Conservation (phyloP, 1,140 invertebrate genomes). For the Bombus sylvicola region DNA sequence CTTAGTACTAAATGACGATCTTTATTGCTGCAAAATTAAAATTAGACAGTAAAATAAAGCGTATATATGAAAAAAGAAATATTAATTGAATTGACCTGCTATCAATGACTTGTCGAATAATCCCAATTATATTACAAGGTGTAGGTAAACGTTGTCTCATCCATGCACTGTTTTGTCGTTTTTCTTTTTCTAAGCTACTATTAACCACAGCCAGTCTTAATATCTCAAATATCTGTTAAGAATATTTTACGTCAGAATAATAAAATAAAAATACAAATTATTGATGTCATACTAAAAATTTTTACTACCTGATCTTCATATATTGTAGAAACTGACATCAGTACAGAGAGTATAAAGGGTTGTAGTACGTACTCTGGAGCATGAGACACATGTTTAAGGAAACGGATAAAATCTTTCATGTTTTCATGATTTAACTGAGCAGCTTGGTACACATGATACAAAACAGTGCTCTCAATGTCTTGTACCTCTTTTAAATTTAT, state of each 20-base stretch:
- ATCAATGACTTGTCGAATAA: slow-evolving; percentile 81
- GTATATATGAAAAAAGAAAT: background rate
- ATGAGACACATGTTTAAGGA: slow-evolving; percentile 80
- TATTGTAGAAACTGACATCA: slow-evolving; percentile 81
- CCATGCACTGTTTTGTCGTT: slow-evolving; percentile 82
- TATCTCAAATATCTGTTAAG: slow-evolving; percentile 80
- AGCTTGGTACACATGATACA: slow-evolving; percentile 84
- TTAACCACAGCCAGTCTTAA: slow-evolving; percentile 80
- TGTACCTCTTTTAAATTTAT: slow-evolving; percentile 74
- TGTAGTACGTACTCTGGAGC: slow-evolving; percentile 83
- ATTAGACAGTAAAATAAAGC: background rate
- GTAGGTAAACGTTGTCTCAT: slow-evolving; percentile 78
- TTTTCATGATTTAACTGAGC: slow-evolving; percentile 80
- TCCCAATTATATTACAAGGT: slow-evolving; percentile 76
- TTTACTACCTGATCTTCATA: slow-evolving; percentile 81
- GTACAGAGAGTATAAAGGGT: slow-evolving; percentile 83
- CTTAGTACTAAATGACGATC: slow-evolving; percentile 83
- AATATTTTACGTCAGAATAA: background rate
- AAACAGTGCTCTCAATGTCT: slow-evolving; percentile 83
- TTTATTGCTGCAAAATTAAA: slow-evolving; percentile 74
- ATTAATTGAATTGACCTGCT: slow-evolving; percentile 77
- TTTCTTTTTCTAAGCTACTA: slow-evolving; percentile 81
- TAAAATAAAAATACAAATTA: background rate
- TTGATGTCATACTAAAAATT: background rate
- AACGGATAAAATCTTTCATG: slow-evolving; percentile 83